phyloP scores from a whole-genome alignment of 2,888 invertebrate genomes.

The Tenthredo mesomela region DNA sequence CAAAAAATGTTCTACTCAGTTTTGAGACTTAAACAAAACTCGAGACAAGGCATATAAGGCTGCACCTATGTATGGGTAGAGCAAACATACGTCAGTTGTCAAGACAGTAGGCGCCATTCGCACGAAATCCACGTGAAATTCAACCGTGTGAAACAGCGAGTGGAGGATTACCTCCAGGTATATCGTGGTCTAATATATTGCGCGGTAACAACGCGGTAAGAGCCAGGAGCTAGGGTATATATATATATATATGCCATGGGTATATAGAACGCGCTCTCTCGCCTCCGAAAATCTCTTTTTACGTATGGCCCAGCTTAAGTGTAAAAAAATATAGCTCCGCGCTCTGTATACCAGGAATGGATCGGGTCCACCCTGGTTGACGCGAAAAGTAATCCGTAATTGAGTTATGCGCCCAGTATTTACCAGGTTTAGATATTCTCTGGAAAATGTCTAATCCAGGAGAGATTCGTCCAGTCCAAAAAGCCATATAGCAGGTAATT shows the following conservation, averaged over 20 bases:
- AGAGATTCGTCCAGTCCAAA: background rate
- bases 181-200: conserved; percentile 50
- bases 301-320: conserved; percentile 42
- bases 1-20: background rate
- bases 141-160: conserved; percentile 52
- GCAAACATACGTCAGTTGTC: conserved; percentile 41
- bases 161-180: conserved; percentile 48
- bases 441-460: background rate
- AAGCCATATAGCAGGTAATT: background rate
- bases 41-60: background rate
- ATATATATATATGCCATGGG: background rate
- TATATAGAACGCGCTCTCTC: background rate
- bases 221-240: background rate
- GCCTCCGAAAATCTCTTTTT: conserved; percentile 50
- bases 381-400: conserved; percentile 35
- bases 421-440: background rate
- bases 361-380: conserved; percentile 44
- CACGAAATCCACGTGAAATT: conserved; percentile 50
- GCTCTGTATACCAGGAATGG: conserved; percentile 54
- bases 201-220: conserved; percentile 42
- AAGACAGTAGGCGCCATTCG: conserved; percentile 45
- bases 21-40: background rate
- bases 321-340: conserved; percentile 33
- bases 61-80: background rate
- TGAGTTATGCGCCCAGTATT: conserved; percentile 14